Evolutionary conservation across 2,888 invertebrate species (phyloP).

Genomic region (Lasioglossum leucozonium): DNA sequence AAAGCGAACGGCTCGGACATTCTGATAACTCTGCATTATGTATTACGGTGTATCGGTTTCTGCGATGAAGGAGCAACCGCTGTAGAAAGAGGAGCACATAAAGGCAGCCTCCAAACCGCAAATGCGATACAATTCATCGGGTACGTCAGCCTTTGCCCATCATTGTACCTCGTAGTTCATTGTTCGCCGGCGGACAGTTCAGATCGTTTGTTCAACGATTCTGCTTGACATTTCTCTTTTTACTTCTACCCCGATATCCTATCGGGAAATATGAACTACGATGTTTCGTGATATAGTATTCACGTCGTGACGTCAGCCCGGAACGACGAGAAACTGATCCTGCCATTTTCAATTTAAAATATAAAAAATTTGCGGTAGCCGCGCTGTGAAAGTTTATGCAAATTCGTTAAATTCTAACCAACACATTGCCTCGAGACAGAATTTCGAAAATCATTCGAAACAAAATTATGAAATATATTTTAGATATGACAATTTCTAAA

Average conservation of each 20-base stretch:
- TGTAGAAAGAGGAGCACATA: constrained; percentile 52
- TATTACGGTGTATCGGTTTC: constrained; percentile 48
- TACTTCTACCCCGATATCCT: constrained; percentile 40
- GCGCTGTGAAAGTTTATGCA: too few relatives aligned
- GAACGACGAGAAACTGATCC: not conserved
- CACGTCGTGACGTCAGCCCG: constrained; percentile 41
- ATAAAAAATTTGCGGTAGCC: too few relatives aligned
- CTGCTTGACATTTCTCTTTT: constrained; percentile 39
- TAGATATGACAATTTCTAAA: too few relatives aligned
- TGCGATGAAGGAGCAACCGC: constrained; percentile 30
- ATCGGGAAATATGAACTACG: constrained; percentile 59
- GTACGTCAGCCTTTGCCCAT: constrained; percentile 56
- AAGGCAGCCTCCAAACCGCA: constrained; percentile 53
- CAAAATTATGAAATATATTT: too few relatives aligned
- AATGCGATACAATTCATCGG: constrained; percentile 68
- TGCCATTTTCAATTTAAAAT: not conserved
- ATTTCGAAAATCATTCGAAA: too few relatives aligned
- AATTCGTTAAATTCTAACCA: too few relatives aligned
- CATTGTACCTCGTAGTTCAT: constrained; percentile 59
- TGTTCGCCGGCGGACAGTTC: constrained; percentile 57
- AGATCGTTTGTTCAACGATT: constrained; percentile 55
- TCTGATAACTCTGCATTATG: constrained; percentile 67
- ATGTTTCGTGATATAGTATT: constrained; percentile 36
- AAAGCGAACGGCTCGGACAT: constrained; percentile 63
- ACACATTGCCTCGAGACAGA: too few relatives aligned